Evolutionary conservation across 2,113 vertebrate genomes (phyloP).

Genomic region (Ceyx margarethae): DNA sequence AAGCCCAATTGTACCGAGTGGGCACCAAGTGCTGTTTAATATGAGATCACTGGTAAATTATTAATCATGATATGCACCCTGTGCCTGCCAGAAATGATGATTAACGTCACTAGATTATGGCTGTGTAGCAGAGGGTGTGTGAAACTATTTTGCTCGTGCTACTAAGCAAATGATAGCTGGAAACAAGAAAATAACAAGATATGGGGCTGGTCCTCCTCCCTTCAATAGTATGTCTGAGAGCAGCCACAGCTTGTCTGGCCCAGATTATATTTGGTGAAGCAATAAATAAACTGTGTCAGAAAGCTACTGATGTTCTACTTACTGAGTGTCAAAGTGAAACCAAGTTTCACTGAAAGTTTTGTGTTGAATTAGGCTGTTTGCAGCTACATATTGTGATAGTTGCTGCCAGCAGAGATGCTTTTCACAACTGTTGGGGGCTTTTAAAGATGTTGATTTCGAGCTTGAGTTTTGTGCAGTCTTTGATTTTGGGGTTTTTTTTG

Average conservation of each 20-base stretch:
- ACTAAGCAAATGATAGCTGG: not conserved
- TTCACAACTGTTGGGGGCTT: no score
- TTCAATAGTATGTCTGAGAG: not conserved
- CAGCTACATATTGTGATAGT: accelerated
- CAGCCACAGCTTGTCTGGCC: not conserved
- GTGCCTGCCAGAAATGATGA: not conserved
- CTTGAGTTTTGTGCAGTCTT: not conserved
- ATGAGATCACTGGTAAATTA: slow-evolving; percentile 10
- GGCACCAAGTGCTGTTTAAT: not conserved
- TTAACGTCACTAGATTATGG: not conserved
- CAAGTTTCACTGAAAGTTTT: accelerated
- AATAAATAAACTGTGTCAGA: not conserved
- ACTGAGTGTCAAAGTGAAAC: accelerated
- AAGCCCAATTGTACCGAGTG: not conserved
- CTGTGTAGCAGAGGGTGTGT: not conserved
- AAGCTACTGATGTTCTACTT: accelerated
- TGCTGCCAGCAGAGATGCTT: not conserved
- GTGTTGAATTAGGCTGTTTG: not conserved
- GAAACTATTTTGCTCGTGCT: not conserved
- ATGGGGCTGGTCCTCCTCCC: not conserved
- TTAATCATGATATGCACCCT: not conserved
- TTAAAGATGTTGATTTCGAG: not conserved
- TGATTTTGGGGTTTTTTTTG: not conserved
- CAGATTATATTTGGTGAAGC: accelerated
- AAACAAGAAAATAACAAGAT: not conserved